A percentile compares a stretch with the other conserved stretches of the same genome.
Evolutionary conservation across 2,888 invertebrate genomes (phyloP).

Genomic region (Drosophila mayaguana): DNA sequence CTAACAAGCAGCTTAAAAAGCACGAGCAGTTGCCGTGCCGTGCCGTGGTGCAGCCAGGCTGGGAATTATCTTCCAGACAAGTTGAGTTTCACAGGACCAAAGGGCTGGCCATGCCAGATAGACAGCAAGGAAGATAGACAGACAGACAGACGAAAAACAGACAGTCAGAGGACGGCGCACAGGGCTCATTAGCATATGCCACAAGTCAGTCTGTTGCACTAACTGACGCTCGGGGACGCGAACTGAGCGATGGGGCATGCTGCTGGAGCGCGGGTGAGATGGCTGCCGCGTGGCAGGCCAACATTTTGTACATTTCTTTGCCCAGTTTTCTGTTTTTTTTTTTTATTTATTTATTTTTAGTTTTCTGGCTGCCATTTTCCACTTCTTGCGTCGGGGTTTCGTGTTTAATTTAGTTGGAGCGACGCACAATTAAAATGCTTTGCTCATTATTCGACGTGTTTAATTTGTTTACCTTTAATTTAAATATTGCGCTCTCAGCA

Average conservation of each 20-base stretch:
- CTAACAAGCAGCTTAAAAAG: constrained; percentile 75
- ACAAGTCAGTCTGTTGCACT: constrained; percentile 66
- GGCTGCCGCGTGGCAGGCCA: constrained; percentile 15
- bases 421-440: constrained; percentile 69
- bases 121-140: constrained; percentile 13
- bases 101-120: constrained; percentile 20
- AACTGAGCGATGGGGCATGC: constrained; percentile 28
- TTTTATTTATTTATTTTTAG: constrained; percentile 1
- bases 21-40: constrained; percentile 27
- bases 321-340: constrained; percentile 2
- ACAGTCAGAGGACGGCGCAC: constrained; percentile 33
- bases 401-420: constrained; percentile 51
- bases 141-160: constrained; percentile 1
- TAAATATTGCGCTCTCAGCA: constrained; percentile 31
- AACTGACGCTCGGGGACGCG: constrained; percentile 47
- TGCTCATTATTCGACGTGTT: constrained; percentile 61
- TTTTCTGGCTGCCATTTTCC: constrained; percentile 7
- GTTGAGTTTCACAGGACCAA: constrained; percentile 35
- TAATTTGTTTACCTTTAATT: constrained; percentile 70
- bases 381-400: constrained; percentile 20
- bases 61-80: constrained; percentile 58
- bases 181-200: constrained; percentile 79
- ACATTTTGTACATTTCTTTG: constrained; percentile 51
- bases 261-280: not conserved
- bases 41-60: constrained; percentile 12